A percentile compares a stretch with the other conserved stretches of the same genome.
Conservation (phyloP, 2,113 vertebrate species). For the Sander lucioperca region DNA sequence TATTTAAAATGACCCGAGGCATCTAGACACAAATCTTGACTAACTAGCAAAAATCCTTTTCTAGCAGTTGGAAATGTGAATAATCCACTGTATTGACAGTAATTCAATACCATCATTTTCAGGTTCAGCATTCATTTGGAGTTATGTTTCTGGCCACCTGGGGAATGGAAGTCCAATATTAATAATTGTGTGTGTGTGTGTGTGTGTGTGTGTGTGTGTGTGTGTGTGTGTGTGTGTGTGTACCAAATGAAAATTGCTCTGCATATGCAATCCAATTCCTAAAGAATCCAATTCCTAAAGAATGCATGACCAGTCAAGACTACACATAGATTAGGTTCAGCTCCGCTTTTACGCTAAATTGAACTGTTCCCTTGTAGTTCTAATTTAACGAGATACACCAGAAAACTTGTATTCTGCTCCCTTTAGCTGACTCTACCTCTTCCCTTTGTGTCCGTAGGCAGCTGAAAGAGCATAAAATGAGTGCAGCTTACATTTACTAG, state of each 20-base stretch:
- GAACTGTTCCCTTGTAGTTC: constrained; percentile 44
- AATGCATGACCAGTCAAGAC: constrained; percentile 56
- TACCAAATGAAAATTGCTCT: no score
- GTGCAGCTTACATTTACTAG: constrained; percentile 6
- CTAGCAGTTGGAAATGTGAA: background rate
- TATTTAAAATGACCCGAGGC: background rate
- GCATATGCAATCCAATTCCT: no score
- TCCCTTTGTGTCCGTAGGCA: constrained; percentile 35
- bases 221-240: no score
- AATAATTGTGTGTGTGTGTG: no score
- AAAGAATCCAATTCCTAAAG: constrained; percentile 48
- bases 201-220: no score
- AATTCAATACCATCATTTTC: constrained; percentile 1
- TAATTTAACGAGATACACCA: constrained; percentile 46
- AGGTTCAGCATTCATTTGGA: no score
- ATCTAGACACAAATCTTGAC: background rate
- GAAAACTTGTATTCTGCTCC: constrained; percentile 37
- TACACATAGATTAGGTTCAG: constrained; percentile 49
- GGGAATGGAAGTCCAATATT: no score
- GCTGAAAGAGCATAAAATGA: constrained; percentile 30
- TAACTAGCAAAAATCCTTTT: background rate
- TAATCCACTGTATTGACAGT: background rate
- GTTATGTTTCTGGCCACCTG: no score
- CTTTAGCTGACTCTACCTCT: constrained; percentile 48
- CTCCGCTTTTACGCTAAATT: constrained; percentile 34